Conservation (phyloP, 2,113 vertebrate genomes). For the Scytalopus superciliaris region DNA sequence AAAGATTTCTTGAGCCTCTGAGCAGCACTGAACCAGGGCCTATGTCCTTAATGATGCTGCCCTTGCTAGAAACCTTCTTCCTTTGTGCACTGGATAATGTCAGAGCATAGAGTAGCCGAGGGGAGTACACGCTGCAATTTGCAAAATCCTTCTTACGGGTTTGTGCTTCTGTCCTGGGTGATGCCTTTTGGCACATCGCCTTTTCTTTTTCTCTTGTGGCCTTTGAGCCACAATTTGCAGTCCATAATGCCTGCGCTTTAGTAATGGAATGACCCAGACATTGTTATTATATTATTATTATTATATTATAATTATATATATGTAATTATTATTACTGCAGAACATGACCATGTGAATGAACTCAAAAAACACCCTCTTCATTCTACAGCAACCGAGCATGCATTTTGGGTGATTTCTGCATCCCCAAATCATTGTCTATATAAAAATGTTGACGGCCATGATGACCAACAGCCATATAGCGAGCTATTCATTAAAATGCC, state of each 20-base stretch:
- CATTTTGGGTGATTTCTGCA: background rate
- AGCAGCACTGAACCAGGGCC: background rate
- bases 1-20: background rate
- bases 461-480: background rate
- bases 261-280: conserved; percentile 19
- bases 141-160: background rate
- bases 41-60: background rate
- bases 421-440: background rate
- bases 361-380: background rate
- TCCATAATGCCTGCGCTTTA: background rate
- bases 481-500: conserved; percentile 3
- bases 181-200: background rate
- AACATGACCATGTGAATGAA: background rate
- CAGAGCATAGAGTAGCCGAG: background rate
- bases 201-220: background rate
- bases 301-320: background rate
- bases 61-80: background rate
- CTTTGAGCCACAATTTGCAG: background rate
- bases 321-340: background rate
- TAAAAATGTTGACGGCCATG: background rate
- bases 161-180: background rate
- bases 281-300: conserved; percentile 1
- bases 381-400: background rate
- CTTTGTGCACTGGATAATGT: background rate
- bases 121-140: background rate